phyloP scores from a whole-genome alignment of 2,888 invertebrate genomes.

The Oxycera nigricornis region DNA sequence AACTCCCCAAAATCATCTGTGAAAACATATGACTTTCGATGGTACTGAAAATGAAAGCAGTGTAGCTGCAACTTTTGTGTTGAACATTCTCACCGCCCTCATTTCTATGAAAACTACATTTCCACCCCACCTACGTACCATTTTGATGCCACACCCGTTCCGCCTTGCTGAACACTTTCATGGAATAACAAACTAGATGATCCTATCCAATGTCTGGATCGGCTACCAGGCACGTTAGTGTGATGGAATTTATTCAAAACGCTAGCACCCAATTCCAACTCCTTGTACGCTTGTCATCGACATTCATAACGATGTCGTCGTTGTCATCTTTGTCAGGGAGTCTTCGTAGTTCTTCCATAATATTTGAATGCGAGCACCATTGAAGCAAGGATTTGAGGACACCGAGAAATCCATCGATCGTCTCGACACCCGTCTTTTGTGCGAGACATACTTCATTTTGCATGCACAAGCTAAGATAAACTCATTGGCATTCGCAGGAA shows the following conservation, averaged over 20 bases:
- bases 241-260: slow-evolving; percentile 27
- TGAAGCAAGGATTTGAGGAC: no score
- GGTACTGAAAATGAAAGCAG: no score
- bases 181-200: slow-evolving; percentile 13
- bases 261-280: not conserved
- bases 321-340: no score
- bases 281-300: slow-evolving; percentile 9
- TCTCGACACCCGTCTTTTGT: not conserved
- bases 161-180: not conserved
- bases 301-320: slow-evolving; percentile 7
- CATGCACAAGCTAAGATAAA: not conserved
- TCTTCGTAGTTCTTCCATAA: not conserved
- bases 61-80: no score
- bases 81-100: no score
- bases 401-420: no score
- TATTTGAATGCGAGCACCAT: no score
- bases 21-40: no score
- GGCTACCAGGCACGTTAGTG: not conserved
- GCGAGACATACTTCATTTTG: not conserved
- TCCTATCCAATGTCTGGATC: not conserved
- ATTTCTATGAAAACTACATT: no score
- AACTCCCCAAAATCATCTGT: no score
- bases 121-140: slow-evolving; percentile 22
- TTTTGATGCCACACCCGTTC: slow-evolving; percentile 22
- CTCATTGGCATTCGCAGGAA: slow-evolving; percentile 19